Evolutionary conservation across 2,888 invertebrate genomes (phyloP).

Genomic region (Zaprionus obscuricornis): DNA sequence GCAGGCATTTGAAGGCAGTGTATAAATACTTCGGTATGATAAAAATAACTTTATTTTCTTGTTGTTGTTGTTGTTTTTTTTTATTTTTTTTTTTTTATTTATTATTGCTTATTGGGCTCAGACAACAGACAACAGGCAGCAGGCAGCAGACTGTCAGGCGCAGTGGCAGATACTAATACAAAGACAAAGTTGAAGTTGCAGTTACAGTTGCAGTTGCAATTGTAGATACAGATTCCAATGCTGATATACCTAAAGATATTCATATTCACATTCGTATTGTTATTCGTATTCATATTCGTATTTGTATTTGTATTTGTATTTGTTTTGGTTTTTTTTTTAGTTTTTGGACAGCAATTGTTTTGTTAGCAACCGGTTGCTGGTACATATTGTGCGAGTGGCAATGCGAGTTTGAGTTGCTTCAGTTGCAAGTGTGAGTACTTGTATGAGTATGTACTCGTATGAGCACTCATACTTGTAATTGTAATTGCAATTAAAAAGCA

Average conservation of each 20-base stretch:
- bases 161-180: conserved; percentile 14
- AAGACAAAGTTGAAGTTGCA: background rate
- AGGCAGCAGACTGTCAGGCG: conserved; percentile 10
- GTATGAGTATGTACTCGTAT: no score
- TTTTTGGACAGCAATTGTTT: conserved; percentile 42
- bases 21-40: no score
- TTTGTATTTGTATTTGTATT: conserved; percentile 4
- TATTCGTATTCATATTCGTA: conserved; percentile 12
- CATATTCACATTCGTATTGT: background rate
- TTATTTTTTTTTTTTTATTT: conserved; percentile 17
- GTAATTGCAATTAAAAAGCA: conserved; percentile 63
- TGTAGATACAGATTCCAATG: conserved; percentile 23
- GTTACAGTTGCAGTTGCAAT: conserved; percentile 33
- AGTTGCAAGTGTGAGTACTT: no score
- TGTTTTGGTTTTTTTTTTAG: no score
- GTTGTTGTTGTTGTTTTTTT: no score
- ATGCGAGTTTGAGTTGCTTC: no score
- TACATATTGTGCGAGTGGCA: no score
- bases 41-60: no score
- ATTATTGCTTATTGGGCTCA: conserved; percentile 37
- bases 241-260: background rate
- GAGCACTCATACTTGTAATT: conserved; percentile 10
- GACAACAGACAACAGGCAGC: conserved; percentile 14
- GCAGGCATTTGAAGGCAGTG: no score
- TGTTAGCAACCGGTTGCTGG: conserved; percentile 29